Conservation (phyloP, 2,888 invertebrate species). For the Ommatoiulus sabulosus region DNA sequence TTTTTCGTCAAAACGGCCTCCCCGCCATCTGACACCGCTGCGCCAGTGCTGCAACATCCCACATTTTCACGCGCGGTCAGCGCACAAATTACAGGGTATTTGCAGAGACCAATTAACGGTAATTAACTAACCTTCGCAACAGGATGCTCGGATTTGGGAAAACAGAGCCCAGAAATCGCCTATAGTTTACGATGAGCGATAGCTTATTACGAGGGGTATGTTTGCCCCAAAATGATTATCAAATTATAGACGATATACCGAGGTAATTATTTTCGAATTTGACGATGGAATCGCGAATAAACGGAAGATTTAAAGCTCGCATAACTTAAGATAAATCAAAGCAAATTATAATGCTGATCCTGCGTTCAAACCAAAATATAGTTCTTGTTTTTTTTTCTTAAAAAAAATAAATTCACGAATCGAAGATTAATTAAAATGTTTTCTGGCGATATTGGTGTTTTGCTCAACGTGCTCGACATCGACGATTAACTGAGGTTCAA, state of each 20-base stretch:
- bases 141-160: background rate
- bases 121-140: slow-evolving; percentile 25
- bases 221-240: background rate
- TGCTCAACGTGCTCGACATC: background rate
- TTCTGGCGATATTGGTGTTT: background rate
- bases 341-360: background rate
- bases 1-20: background rate
- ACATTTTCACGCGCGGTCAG: background rate
- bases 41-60: too few species aligned
- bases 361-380: background rate
- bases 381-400: background rate
- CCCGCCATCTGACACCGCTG: background rate
- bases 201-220: background rate
- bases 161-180: background rate
- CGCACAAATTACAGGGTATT: slow-evolving; percentile 41
- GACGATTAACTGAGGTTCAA: background rate
- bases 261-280: background rate
- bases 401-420: background rate
- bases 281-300: background rate
- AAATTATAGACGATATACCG: background rate
- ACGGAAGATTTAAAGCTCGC: background rate
- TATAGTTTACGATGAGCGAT: background rate
- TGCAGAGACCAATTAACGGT: slow-evolving; percentile 14
- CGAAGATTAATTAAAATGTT: background rate
- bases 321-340: background rate